phyloP scores from a whole-genome alignment of 2,113 vertebrate genomes.

The Phaethornis superciliosus region DNA sequence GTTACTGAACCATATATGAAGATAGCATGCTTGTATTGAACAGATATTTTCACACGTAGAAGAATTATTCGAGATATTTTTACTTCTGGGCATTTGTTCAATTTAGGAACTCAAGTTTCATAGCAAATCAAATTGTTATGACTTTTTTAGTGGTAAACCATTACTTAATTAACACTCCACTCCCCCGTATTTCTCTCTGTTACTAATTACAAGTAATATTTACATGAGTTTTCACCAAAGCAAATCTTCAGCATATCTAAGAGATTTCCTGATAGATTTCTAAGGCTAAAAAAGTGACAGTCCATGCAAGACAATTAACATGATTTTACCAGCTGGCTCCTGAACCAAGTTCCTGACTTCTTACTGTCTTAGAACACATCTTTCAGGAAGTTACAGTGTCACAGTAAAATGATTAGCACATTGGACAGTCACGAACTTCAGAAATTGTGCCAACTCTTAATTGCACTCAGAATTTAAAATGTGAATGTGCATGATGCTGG shows the following conservation, averaged over 20 bases:
- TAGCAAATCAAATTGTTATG: neutral
- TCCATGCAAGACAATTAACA: fast-evolving
- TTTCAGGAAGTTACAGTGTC: neutral
- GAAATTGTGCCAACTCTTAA: neutral
- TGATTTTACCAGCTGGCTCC: neutral
- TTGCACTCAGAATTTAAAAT: neutral
- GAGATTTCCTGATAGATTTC: neutral
- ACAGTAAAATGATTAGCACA: neutral
- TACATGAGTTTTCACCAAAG: neutral
- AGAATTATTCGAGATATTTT: neutral
- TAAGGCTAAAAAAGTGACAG: neutral
- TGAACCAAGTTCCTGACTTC: neutral
- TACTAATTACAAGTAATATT: neutral
- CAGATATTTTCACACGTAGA: neutral
- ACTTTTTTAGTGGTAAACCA: neutral
- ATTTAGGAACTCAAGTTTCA: neutral
- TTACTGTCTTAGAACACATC: neutral
- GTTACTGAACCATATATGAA: neutral
- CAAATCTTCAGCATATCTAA: neutral
- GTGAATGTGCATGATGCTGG: neutral
- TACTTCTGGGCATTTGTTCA: neutral
- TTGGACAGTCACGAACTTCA: neutral
- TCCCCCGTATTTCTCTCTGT: neutral
- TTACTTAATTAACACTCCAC: neutral
- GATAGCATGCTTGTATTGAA: neutral